phyloP scores from a whole-genome alignment of 35 echinoderm and acorn worm genomes.

The Ptychodera flava region DNA sequence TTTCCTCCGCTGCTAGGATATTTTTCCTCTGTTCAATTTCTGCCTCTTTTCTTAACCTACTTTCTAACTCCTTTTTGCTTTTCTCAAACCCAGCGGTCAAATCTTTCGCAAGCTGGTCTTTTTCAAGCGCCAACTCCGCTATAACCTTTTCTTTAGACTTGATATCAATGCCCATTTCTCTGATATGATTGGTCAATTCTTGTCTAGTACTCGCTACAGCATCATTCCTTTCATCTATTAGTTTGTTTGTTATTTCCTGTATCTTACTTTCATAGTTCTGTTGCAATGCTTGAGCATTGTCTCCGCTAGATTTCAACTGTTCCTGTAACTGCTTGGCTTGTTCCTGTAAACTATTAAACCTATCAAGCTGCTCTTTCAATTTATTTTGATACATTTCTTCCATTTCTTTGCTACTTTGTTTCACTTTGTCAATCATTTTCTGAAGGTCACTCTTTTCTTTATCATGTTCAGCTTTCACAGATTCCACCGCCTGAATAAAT shows the following conservation, averaged over 20 bases:
- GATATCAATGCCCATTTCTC: not conserved
- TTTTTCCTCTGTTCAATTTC: slow-evolving; percentile 22
- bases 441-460: slow-evolving; percentile 65
- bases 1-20: not conserved
- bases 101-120: slow-evolving; percentile 12
- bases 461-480: not conserved
- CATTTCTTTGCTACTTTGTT: slow-evolving; percentile 48
- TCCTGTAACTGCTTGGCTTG: not conserved
- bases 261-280: not conserved
- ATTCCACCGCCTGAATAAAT: not conserved
- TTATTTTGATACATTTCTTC: slow-evolving; percentile 19
- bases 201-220: not conserved
- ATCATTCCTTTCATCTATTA: not conserved
- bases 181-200: not conserved
- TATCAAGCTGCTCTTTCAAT: slow-evolving; percentile 30
- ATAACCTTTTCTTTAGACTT: slow-evolving; percentile 12
- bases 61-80: slow-evolving; percentile 9
- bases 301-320: not conserved
- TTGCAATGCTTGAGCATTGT: not conserved
- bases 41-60: slow-evolving; percentile 4
- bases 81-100: slow-evolving; percentile 12
- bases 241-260: not conserved
- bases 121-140: slow-evolving; percentile 17
- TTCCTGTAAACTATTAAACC: not conserved
- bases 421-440: slow-evolving; percentile 48